Evolutionary conservation across 2,888 invertebrate species (phyloP), one percentile per base, ranked within the genome.

Genomic region (Cremastinae sp.): DNA sequence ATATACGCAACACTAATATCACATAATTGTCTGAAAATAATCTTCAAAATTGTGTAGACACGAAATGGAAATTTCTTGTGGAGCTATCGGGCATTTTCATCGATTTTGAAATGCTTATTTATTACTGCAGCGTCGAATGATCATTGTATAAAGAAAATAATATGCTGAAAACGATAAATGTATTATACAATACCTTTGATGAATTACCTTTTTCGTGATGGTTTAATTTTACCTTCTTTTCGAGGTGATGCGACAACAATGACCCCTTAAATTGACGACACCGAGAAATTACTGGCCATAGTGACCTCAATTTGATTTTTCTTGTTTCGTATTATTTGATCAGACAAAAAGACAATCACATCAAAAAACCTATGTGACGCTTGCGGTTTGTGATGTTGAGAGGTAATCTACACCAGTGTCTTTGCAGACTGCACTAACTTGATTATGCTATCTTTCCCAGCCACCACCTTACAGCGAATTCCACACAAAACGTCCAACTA

Each of bases 401-500:
- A 73, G 76, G 73, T 76, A 69, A 76, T 45, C 37, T 76, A 76
- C 65, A 76, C 72, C 43, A 37, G 59, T 47, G 45, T 58, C 64
- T 68, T 69, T 62, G 37, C 66, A 56, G 39, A 53, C 41, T 69
- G 49, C 47, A 69, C 69, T 76, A 73, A 76, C 58, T 76, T 76
- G 73, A 76, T 76, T 76, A 76, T 76, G 64, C 73, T 69, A 76
- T 76, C 65, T 76, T 65, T 73, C 45, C 45, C 58, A 49, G 59
- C 49, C 76, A 73, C 65, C 73, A 69, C 73, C 64, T 59, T 69
- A 69, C 69, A 58, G 68, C 64, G 64, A 76, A 73, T 73, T 65
- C 69, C 61, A 73, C 55, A 61, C 64, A 55, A 59, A 64, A 47
- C 64, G 41, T 43, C 35, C 64, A 39, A 28, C 28, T 28, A 51